A percentile compares a stretch with the other conserved stretches of the same genome.
Evolutionary conservation across 2,797 vertebrate genomes (phyloP).

Genomic region (Spinibarbus caldwelli): DNA sequence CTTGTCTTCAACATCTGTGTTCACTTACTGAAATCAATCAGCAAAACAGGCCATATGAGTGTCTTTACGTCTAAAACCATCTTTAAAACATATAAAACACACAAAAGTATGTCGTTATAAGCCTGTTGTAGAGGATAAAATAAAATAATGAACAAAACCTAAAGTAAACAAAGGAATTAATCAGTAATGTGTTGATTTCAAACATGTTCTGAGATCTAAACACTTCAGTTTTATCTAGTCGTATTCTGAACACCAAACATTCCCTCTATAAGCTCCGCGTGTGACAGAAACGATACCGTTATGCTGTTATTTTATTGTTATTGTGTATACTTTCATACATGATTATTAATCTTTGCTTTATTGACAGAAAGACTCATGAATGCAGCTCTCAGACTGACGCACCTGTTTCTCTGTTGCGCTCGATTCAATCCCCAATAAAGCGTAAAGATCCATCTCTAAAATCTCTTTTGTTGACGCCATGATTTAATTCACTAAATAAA

Average conservation of each 20-base stretch:
- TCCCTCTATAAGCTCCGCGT: not conserved
- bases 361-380: not conserved
- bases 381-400: constrained; percentile 48
- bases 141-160: not conserved
- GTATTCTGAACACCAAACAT: not conserved
- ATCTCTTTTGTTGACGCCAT: constrained; percentile 87
- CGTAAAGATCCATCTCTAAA: constrained; percentile 89
- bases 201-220: not conserved
- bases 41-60: not conserved
- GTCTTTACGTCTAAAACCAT: not conserved
- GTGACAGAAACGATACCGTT: not conserved
- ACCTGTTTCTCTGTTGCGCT: constrained; percentile 88
- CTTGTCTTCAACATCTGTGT: not conserved
- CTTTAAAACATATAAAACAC: not conserved
- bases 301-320: not conserved
- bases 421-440: constrained; percentile 82
- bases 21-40: not conserved
- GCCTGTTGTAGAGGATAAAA: too few species aligned
- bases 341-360: not conserved
- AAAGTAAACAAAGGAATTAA: not conserved
- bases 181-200: too few species aligned
- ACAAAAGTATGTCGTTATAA: not conserved
- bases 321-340: not conserved
- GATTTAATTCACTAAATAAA: not conserved
- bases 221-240: not conserved